These are phyloP conservation scores for Eurystomus gularis DNA, from an alignment of 2,113 vertebrate species.

Conservation along the genomic window DNA sequence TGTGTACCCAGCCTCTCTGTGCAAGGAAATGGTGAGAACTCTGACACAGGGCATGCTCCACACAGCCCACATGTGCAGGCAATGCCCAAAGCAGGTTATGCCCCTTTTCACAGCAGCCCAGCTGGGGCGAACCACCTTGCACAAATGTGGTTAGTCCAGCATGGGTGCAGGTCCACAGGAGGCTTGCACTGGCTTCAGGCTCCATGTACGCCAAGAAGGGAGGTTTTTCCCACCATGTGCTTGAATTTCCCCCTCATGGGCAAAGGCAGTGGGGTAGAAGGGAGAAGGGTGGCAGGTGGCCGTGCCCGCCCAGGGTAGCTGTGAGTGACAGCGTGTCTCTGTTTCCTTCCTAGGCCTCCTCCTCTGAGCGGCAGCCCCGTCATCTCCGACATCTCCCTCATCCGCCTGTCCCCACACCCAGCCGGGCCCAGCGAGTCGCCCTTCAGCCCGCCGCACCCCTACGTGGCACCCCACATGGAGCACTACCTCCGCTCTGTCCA, in stretches of 20 bases:
- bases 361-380: constrained; percentile 89
- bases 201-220: fast-evolving
- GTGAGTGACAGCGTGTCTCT: constrained; percentile 16
- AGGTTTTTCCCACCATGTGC: background rate
- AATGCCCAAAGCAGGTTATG: background rate
- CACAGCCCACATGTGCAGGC: fast-evolving
- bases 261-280: fast-evolving
- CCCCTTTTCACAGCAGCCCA: background rate
- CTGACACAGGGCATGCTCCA: fast-evolving
- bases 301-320: fast-evolving
- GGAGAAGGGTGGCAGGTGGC: background rate
- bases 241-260: background rate
- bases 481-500: constrained; percentile 96
- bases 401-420: constrained; percentile 90
- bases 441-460: constrained; percentile 88
- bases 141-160: background rate
- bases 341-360: constrained; percentile 81
- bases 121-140: background rate
- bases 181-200: background rate
- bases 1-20: background rate
- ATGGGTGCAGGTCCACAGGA: fast-evolving
- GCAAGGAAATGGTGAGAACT: background rate
- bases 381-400: constrained; percentile 95
- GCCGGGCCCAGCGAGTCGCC: constrained; percentile 82
- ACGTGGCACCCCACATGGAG: constrained; percentile 94